phyloP scores from a whole-genome alignment of 2,113 vertebrate genomes.

The Lampris megalopsis region DNA sequence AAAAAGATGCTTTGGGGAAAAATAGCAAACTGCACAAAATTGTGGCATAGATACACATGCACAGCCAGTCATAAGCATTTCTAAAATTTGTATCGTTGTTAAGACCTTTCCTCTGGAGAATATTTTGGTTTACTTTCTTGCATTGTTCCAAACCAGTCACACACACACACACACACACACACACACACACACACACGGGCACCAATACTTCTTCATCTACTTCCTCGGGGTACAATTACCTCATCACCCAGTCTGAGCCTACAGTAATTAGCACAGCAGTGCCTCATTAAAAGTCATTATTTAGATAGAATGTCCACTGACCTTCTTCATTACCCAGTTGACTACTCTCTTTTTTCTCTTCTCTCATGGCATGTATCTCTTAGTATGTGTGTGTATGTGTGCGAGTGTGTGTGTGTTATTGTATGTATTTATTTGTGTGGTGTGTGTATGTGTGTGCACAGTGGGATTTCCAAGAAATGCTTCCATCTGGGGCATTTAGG shows the following conservation, averaged over 20 bases:
- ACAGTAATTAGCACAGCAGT: constrained; percentile 50
- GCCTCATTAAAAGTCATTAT: constrained; percentile 60
- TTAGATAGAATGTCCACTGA: constrained; percentile 51
- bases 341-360: constrained; percentile 7
- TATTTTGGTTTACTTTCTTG: too few relatives aligned
- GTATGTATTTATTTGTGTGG: background rate
- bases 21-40: too few relatives aligned
- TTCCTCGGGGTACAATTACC: constrained; percentile 45
- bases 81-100: too few relatives aligned
- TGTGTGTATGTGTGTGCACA: too few relatives aligned
- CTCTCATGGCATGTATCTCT: background rate
- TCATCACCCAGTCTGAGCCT: constrained; percentile 30
- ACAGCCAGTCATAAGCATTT: too few relatives aligned
- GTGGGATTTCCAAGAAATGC: background rate
- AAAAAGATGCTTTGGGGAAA: too few relatives aligned
- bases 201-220: constrained; percentile 23
- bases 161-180: background rate
- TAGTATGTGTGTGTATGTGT: constrained; percentile 1
- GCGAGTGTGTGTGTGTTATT: background rate
- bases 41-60: too few relatives aligned
- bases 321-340: constrained; percentile 20
- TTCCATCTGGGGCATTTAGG: constrained; percentile 1
- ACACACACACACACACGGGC: background rate
- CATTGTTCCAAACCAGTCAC: too few relatives aligned
- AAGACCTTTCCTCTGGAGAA: too few relatives aligned